Evolutionary conservation across 2,797 vertebrate species (phyloP), one percentile per base, ranked within the genome.

Genomic region (Phalloptychus januarius): DNA sequence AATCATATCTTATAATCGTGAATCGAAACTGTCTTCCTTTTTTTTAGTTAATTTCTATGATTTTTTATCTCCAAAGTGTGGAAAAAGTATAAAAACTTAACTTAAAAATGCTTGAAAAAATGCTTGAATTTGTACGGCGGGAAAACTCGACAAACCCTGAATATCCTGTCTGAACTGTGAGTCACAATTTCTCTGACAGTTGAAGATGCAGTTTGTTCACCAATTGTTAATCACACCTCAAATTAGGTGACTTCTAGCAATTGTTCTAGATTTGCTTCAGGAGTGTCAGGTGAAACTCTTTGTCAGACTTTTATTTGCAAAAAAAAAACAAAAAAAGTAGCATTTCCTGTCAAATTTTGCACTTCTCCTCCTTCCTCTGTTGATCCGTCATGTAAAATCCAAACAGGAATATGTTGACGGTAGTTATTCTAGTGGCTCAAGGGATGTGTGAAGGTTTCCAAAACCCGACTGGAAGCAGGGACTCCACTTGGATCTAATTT

Each of bases 401-500:
- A 67, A 40, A 23, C 2, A 40, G 36, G 36, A 38, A 40, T 25
- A 23, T 4, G 8, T 40, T 40, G 36, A 40, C 2, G 10, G 12
- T 67, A 23, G 36, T 40, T 40, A 40, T 67, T 67, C 18, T 38
- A 38, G 8, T 65, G 61, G 61, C 36, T 38, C 18, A 7, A 65
- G 18, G 36, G 36, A 7, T 5, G 11, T 65, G 18, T 23, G 28
- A 20, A 23, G 33, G 63, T 67, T 67, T 67, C 8, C 33, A 67
- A 38, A 40, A 45, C 42, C 38, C 11, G 67, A 3, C 74, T 83
- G 46, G 72, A 71, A 45, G 45, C 74, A 77, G 46, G 79, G 70
- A 65, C 82, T 72, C 79, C 54, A 73, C 74, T 77, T 50, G 33
- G 83, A 77, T 78, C 23, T 75, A 45, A 77, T 56, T 36, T 36